Base-by-base conservation (phyloP, 2,888 invertebrate genomes). In the Eupithecia abbreviata region DNA sequence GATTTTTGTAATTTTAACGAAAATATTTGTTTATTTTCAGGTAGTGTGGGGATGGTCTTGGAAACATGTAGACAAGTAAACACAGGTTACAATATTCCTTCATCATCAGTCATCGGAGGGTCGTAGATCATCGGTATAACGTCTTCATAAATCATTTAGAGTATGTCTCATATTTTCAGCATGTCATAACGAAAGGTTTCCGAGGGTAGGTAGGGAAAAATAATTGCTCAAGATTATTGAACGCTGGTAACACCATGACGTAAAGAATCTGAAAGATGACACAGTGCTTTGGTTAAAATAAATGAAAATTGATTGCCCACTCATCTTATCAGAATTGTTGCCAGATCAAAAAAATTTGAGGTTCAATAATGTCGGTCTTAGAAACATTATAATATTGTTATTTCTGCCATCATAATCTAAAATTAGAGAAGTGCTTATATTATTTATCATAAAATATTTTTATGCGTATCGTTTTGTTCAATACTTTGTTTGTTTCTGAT, bases 401-500 rank as follows among this genome's bases (percentile, higher is more conserved):
- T 82, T 78, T 85, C 78, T 83, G 85, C 85, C 84, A 85, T 87
- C 85, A 83, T 85, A 84, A 76, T 85, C 85, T 79, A 77, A 72
- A 75, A 81, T 80, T 51, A 71, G 71, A 55, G 18, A 71, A 45
- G 73, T 73, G 74, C 43, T 74, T 68, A 55, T 18, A 66, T 42
- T 15, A 66, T 75, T 77, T 75, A 55, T 43, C 71, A 76, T 18
- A 66, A 67, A 71, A 41, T 68, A 43, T 41, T 47, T 58, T 65
- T 67, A n/a, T 73, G 43, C 49, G 49, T 65, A 55, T 77, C 3
- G 45, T 72, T 77, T 74, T 74, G 10, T 73, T 74, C 65, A 62
- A 69, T 80, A 79, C 77, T 76, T 80, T 79, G 79, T 76, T 79
- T 71, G 74, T 77, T 82, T 71, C 68, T 73, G n/a, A 75, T 77